A percentile compares a stretch with the other conserved stretches of the same genome.
Evolutionary conservation across 2,888 invertebrate species (phyloP).

Genomic region (Eupithecia subumbrata): DNA sequence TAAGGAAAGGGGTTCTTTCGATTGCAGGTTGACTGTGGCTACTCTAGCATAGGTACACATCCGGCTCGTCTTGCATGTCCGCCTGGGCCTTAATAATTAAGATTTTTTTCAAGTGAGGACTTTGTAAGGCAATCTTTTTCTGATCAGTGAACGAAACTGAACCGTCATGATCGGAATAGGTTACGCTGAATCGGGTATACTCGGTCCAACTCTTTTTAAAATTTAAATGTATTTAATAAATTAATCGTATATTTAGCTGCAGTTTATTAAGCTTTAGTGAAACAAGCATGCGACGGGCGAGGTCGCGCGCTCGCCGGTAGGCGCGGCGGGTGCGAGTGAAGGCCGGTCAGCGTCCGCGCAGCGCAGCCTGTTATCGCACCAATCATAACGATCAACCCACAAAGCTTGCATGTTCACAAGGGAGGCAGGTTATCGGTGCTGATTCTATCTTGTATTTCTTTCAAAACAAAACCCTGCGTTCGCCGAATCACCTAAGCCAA

Average conservation of each 20-base stretch:
- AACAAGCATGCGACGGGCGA: constrained; percentile 58
- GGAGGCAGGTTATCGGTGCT: constrained; percentile 13
- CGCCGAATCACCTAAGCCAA: too few relatives aligned
- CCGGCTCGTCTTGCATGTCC: background rate
- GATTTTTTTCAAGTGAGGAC: too few relatives aligned
- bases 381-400: constrained; percentile 64
- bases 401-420: constrained; percentile 45
- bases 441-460: background rate
- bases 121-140: background rate
- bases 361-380: constrained; percentile 74
- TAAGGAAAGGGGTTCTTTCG: too few relatives aligned
- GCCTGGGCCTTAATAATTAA: background rate
- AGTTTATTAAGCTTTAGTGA: constrained; percentile 17
- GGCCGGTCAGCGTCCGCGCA: constrained; percentile 82
- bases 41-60: too few relatives aligned
- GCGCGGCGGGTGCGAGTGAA: constrained; percentile 64
- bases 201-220: background rate
- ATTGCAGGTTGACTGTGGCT: too few relatives aligned
- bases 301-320: constrained; percentile 60
- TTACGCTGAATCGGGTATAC: background rate
- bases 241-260: background rate
- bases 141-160: background rate
- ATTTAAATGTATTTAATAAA: background rate
- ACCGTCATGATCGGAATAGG: background rate
- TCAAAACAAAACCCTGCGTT: too few relatives aligned